Percentiles rank a stretch among this genome's conserved stretches.
Conservation (phyloP, 2,113 vertebrate genomes). For the Eptesicus fuscus region DNA sequence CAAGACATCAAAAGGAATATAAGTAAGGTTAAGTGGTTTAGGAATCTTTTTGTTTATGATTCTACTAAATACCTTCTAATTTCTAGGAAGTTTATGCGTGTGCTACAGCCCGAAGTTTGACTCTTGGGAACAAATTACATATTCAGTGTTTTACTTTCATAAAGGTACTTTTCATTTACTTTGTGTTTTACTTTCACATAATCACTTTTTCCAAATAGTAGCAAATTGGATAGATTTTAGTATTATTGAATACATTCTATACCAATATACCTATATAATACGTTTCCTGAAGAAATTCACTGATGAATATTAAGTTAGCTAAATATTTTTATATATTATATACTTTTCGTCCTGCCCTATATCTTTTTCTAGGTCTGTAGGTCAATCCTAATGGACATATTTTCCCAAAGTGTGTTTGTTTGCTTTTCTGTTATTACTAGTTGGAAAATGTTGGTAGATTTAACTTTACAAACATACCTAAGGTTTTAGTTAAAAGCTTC, state of each 20-base stretch:
- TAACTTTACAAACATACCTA: neutral
- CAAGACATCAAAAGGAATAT: neutral
- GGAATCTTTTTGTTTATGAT: neutral
- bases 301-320: slow-evolving; percentile 7
- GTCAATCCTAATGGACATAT: neutral
- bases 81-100: slow-evolving; percentile 91
- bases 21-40: neutral
- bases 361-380: neutral
- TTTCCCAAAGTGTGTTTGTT: neutral
- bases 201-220: slow-evolving; percentile 1
- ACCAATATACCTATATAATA: neutral
- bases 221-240: neutral
- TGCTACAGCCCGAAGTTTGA: slow-evolving; percentile 85
- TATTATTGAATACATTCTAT: neutral
- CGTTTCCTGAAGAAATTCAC: slow-evolving; percentile 25
- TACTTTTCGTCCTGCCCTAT: neutral
- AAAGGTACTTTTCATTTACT: slow-evolving; percentile 84
- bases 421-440: neutral
- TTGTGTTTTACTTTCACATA: neutral
- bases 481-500: slow-evolving; percentile 15
- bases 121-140: slow-evolving; percentile 82
- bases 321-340: neutral
- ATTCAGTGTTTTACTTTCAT: slow-evolving; percentile 90
- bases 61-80: slow-evolving; percentile 36
- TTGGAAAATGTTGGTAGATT: neutral